phyloP scores from a whole-genome alignment of 2,797 vertebrate species.

The Cossypha niveicapilla region DNA sequence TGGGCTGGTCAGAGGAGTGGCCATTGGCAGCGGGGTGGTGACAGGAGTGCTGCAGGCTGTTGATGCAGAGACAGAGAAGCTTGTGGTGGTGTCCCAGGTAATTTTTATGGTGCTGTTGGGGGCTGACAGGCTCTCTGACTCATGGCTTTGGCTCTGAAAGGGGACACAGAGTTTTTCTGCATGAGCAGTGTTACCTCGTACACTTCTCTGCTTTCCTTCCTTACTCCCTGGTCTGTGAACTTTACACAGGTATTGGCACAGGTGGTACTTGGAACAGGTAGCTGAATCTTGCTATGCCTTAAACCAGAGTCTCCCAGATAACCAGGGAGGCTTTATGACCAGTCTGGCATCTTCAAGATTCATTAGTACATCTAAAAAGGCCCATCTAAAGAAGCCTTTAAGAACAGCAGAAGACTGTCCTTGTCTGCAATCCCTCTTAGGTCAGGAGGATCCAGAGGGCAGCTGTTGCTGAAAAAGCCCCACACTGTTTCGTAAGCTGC shows the following conservation, averaged over 20 bases:
- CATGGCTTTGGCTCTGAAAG: not conserved
- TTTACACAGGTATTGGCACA: not conserved
- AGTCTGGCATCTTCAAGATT: not conserved
- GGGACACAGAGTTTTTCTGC: not conserved
- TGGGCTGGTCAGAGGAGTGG: conserved; percentile 81
- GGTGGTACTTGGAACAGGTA: not conserved
- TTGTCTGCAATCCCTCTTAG: not conserved
- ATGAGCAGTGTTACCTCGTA: not conserved
- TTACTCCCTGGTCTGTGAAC: not conserved
- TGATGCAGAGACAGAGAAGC: conserved; percentile 88
- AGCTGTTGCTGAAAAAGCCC: not conserved
- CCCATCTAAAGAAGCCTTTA: not conserved
- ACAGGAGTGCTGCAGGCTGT: conserved; percentile 88
- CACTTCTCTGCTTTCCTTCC: not conserved
- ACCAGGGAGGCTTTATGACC: not conserved
- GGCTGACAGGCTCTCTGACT: not conserved
- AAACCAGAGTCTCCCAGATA: not conserved
- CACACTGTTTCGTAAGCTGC: not conserved
- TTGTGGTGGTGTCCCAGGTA: conserved; percentile 88
- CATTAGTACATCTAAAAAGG: not conserved
- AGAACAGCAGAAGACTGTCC: not conserved
- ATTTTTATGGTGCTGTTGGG: not conserved
- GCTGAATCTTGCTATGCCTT: not conserved
- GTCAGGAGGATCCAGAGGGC: not conserved
- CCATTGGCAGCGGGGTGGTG: conserved; percentile 83